Base-by-base conservation (phyloP, 2,888 invertebrate species). In the Dicycla oo region DNA sequence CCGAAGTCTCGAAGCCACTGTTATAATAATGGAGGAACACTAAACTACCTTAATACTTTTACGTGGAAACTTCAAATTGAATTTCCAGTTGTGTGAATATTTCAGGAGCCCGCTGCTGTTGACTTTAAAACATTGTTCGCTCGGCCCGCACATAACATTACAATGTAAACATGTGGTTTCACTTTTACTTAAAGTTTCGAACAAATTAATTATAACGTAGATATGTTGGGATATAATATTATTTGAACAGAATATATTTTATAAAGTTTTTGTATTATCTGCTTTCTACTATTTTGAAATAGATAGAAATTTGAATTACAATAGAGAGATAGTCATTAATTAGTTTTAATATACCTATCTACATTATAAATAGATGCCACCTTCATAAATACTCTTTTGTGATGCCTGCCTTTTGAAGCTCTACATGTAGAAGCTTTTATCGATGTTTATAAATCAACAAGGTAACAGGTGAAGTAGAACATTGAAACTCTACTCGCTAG, bases 41-140 rank as follows among this genome's bases (percentile, higher is more conserved):
- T 88, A 85, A 89, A 89, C 88, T 87, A 86, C 87, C 86, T 81
- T 91, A 89, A 89, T 91, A 89, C 88, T 88, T 89, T 86, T 83
- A 85, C 88, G 87, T 86, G 89, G 83, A 91, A 93, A 92, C 91
- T 92, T 91, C 89, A 92, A 93, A 94, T 93, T 93, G 91, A 93
- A 93, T 94, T 94, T 93, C 85, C 89, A 90, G 88, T 88, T 84
- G 89, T 86, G 88, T 92, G 91, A 93, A 94, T 94, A 93, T 93
- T 93, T 93, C 86, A 93, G 91, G 86, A 86, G 80, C 82, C 80
- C 80, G 75, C 81, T 92, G 75, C 81, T 92, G 92, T 92, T 92
- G 91, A 92, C 90, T 92, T 90, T 90, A 87, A 86, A 89, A 87
- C 88, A 87, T 81, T 87, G 89, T 85, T 84, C 78, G 80, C 75